phyloP scores from a whole-genome alignment of 2,888 invertebrate genomes.

The Protophormia terraenovae region DNA sequence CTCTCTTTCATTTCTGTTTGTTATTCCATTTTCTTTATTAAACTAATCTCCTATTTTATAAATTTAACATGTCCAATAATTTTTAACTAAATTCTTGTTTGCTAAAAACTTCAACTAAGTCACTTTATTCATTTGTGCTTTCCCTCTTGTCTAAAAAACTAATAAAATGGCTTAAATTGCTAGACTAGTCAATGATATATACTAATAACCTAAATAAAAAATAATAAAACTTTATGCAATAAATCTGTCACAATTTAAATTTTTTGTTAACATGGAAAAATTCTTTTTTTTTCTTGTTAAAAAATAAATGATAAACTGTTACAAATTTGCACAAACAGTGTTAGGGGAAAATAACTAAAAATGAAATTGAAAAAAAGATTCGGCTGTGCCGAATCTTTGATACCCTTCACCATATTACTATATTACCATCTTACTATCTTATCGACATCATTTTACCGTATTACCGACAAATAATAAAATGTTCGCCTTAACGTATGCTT shows the following conservation, averaged over 20 bases:
- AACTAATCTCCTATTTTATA: too few species aligned
- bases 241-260: constrained; percentile 50
- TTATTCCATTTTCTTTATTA: too few species aligned
- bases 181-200: not conserved
- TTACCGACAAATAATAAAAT: too few species aligned
- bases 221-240: constrained; percentile 29
- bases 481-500: too few species aligned
- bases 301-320: constrained; percentile 42
- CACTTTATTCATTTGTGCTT: not conserved
- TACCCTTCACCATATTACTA: too few species aligned
- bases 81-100: not conserved
- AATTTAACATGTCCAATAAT: not conserved
- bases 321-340: constrained; percentile 48
- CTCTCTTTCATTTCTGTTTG: too few species aligned
- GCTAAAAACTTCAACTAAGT: not conserved
- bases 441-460: too few species aligned
- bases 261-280: constrained; percentile 10
- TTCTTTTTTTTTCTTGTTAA: not conserved
- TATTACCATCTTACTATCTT: too few species aligned
- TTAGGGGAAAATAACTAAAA: not conserved
- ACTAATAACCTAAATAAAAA: constrained; percentile 33
- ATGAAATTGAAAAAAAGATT: too few species aligned
- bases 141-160: too few species aligned
- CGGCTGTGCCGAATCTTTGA: too few species aligned
- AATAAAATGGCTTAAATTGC: constrained; percentile 5